Evolutionary conservation across 2,113 vertebrate genomes (phyloP).

Genomic region (Upupa epops): DNA sequence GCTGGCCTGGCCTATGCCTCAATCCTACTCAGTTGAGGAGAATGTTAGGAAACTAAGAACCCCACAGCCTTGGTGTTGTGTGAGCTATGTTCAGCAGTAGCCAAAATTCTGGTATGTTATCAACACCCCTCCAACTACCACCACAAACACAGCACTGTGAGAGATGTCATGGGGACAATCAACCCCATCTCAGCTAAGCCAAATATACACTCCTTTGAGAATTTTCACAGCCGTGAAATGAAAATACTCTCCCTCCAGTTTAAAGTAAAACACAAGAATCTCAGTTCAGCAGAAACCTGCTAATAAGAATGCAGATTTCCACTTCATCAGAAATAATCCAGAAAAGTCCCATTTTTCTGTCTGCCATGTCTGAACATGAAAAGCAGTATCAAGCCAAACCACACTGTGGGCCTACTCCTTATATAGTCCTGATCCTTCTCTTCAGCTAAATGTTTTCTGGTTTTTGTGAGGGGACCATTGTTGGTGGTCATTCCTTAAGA

Average conservation of each 20-base stretch:
- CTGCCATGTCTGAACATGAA: background rate
- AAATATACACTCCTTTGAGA: background rate
- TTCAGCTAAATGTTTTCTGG: background rate
- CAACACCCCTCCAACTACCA: too few species aligned
- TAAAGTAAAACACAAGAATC: background rate
- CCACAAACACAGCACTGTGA: too few species aligned
- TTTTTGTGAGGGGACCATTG: background rate
- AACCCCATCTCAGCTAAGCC: too few species aligned
- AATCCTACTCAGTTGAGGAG: too few species aligned
- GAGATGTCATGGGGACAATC: too few species aligned
- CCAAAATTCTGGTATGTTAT: too few species aligned
- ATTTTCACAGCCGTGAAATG: background rate
- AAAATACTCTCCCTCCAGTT: background rate
- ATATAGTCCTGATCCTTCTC: background rate
- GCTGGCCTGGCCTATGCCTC: too few species aligned
- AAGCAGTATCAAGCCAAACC: constrained; percentile 2
- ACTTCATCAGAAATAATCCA: background rate
- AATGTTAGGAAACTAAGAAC: too few species aligned
- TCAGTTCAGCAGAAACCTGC: background rate
- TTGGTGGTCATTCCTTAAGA: background rate
- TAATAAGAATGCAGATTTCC: background rate
- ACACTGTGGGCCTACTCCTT: background rate
- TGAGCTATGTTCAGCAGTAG: too few species aligned
- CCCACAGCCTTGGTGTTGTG: too few species aligned
- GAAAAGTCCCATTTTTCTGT: background rate